Evolutionary conservation across 2,113 vertebrate species (phyloP).

Genomic region (Mesembrinibis cayennensis): DNA sequence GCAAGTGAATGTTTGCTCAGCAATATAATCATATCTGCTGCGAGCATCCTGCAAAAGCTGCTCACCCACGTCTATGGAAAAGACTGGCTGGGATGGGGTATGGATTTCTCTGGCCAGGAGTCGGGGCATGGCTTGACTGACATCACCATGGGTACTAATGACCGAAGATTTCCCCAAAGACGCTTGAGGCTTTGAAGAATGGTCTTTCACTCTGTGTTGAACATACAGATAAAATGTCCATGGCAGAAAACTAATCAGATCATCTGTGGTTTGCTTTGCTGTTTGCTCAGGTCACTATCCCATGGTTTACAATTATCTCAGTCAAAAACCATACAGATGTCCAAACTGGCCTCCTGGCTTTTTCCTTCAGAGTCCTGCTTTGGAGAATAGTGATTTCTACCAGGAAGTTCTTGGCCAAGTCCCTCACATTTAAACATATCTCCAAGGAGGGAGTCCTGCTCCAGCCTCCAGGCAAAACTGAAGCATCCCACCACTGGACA

Average conservation of each 20-base stretch:
- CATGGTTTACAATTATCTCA: conserved; percentile 38
- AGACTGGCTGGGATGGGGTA: neutral
- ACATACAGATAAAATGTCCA: conserved; percentile 40
- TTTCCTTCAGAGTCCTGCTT: conserved; percentile 1
- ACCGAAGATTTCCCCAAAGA: conserved; percentile 50
- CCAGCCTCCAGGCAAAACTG: neutral
- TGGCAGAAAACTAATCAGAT: conserved; percentile 55
- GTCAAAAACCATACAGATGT: conserved; percentile 49
- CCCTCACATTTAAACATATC: neutral
- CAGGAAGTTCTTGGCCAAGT: conserved; percentile 15
- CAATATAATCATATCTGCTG: neutral
- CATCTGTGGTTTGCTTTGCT: conserved; percentile 50
- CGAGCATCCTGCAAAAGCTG: neutral
- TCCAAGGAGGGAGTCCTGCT: neutral
- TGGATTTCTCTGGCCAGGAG: conserved; percentile 18
- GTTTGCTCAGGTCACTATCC: conserved; percentile 52
- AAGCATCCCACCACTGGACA: neutral
- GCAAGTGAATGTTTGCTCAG: neutral
- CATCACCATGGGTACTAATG: conserved; percentile 67
- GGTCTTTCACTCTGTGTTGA: conserved; percentile 52
- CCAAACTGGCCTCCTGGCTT: conserved; percentile 40
- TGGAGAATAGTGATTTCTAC: neutral
- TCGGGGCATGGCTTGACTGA: neutral
- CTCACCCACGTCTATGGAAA: neutral
- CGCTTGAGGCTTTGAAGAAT: neutral